Base-by-base conservation (phyloP, 1,140 invertebrate species). In the Pseudobourletiella spinata region DNA sequence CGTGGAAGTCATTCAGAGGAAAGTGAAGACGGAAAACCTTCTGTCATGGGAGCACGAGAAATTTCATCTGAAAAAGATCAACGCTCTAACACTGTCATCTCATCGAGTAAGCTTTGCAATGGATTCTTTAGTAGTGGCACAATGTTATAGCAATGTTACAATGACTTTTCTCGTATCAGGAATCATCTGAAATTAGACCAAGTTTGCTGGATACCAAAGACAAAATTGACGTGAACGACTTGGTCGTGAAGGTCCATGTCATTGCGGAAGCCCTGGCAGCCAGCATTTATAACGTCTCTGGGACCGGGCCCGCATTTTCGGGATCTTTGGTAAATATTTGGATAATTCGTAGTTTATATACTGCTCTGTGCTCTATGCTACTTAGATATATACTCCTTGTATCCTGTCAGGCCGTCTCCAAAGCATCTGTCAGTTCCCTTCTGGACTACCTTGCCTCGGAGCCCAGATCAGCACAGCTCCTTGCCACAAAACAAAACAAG, bases 31-130 rank as follows among this genome's bases (percentile, higher is more conserved):
- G 1, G 91, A 97, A 55, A 89, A 93, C 59, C 80, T 85, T 57
- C 74, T 98, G 29, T 88, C 91, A 0, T 99, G 95, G 95, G 95
- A 98, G 74, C 96, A 99, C 73, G 95, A 98, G 75, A 79, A 93
- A 70, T 98, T 89, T 74, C 95, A 91, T 73, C 92, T 98, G 69
- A 82, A 89, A 62, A 80, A 92, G 64, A 80, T 97, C 61, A 86
- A 91, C 25, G 92, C 92, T 0, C 87, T 96, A 70, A 98, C 94
- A 11, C 68, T 98, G 4, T 95, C 93, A n/a, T 81, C 82, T 44
- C 74, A 90, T 2, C 84, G 86, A 72, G 76, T 77, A 68, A 65
- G 58, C 29, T 48, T 11, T 48, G n/a, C 35, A 39, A n/a, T 20
- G 16, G 6, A 48, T 48, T 14, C 18, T 48, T 8, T 48, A n/a